Conservation (phyloP, 2,113 vertebrate genomes). For the Benitochromis conjunctus region DNA sequence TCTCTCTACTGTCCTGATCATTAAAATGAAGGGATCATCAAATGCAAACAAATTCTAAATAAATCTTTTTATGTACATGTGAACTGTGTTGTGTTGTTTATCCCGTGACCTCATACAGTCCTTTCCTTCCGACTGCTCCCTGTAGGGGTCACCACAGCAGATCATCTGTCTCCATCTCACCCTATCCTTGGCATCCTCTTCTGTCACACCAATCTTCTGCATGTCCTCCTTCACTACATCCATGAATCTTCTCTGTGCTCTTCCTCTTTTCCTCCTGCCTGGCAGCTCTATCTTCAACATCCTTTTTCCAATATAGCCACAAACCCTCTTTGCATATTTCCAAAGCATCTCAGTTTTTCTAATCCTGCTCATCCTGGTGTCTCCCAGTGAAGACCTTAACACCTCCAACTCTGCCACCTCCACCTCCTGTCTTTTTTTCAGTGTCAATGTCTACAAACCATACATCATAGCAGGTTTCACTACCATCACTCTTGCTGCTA, state of each 20-base stretch:
- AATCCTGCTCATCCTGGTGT: background rate
- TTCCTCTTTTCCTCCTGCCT: too few species aligned
- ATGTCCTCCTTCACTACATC: background rate
- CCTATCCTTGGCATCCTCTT: background rate
- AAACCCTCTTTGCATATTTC: background rate
- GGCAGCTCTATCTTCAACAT: too few species aligned
- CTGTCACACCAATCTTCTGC: background rate
- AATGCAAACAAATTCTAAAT: background rate
- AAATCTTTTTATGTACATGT: background rate
- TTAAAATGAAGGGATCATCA: background rate
- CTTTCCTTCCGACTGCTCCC: background rate
- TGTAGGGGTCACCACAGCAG: background rate
- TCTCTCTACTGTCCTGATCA: background rate
- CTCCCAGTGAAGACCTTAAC: background rate
- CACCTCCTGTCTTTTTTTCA: background rate
- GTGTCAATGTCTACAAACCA: background rate
- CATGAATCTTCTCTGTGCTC: background rate
- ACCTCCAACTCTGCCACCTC: background rate
- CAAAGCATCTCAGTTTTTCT: background rate
- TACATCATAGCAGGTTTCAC: background rate
- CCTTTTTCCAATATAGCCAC: too few species aligned
- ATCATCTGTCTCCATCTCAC: background rate
- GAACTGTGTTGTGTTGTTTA: background rate
- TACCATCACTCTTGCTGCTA: background rate
- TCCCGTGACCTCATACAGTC: background rate